Percentiles rank a stretch among this genome's conserved stretches.
Evolutionary conservation across 2,888 invertebrate species (phyloP).

Genomic region (Ctenicera cuprea): DNA sequence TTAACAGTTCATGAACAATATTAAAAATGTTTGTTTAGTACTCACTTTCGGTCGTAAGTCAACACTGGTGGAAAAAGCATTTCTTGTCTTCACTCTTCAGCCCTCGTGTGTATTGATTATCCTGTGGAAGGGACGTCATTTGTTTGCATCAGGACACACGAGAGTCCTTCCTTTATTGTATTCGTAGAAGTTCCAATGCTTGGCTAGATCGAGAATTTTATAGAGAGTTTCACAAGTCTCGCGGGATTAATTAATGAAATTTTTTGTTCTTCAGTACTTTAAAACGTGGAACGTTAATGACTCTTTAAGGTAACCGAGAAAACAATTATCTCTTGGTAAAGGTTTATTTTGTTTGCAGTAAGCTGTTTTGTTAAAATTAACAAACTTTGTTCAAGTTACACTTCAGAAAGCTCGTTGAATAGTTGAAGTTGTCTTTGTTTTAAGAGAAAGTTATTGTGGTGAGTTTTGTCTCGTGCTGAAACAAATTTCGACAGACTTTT

Average conservation of each 20-base stretch:
- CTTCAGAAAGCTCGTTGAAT: slow-evolving; percentile 6
- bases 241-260: slow-evolving; percentile 14
- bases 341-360: slow-evolving; percentile 5
- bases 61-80: slow-evolving; percentile 59
- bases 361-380: slow-evolving; percentile 5
- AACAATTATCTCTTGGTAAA: slow-evolving; percentile 12
- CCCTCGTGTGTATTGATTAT: slow-evolving; percentile 65
- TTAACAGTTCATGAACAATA: slow-evolving; percentile 61
- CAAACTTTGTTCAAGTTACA: slow-evolving; percentile 11
- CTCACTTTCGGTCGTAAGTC: slow-evolving; percentile 60
- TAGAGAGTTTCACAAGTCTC: slow-evolving; percentile 2
- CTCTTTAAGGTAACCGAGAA: slow-evolving; percentile 1
- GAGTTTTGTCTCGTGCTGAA: neutral
- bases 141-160: slow-evolving; percentile 66
- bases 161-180: slow-evolving; percentile 63
- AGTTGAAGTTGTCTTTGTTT: slow-evolving; percentile 10
- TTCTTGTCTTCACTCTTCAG: slow-evolving; percentile 60
- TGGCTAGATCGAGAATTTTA: slow-evolving; percentile 10
- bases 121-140: slow-evolving; percentile 63
- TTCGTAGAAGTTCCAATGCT: slow-evolving; percentile 43
- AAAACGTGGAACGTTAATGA: slow-evolving; percentile 11
- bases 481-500: too few species aligned
- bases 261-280: neutral
- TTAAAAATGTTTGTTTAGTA: slow-evolving; percentile 61
- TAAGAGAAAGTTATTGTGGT: neutral